These are phyloP conservation scores for Drosophila funebris DNA, from an alignment of 1,140 invertebrate genomes.

Conservation along the genomic window DNA sequence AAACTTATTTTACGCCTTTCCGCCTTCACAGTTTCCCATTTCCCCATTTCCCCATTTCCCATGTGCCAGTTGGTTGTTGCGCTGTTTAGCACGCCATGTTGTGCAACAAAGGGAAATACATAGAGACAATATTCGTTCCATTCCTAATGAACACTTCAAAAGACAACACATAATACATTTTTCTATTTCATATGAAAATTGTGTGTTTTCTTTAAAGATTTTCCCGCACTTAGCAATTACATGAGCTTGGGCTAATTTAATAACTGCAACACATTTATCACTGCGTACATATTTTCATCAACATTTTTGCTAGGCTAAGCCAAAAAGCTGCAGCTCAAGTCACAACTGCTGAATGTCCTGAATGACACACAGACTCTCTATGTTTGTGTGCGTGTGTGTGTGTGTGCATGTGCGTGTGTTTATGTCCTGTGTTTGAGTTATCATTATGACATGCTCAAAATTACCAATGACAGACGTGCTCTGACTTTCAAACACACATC, in stretches of 20 bases:
- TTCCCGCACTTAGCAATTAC: neutral
- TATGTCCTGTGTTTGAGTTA: slow-evolving; percentile 66
- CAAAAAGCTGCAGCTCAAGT: neutral
- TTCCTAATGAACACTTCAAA: slow-evolving; percentile 19
- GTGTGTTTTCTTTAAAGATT: too few species aligned
- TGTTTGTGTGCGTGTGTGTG: neutral
- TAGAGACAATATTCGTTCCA: neutral
- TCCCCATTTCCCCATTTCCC: neutral
- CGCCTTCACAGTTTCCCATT: neutral
- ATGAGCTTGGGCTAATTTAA: slow-evolving; percentile 51
- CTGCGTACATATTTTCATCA: neutral
- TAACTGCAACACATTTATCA: slow-evolving; percentile 44
- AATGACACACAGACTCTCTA: slow-evolving; percentile 18
- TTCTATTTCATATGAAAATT: too few species aligned
- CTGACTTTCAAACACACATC: slow-evolving; percentile 43
- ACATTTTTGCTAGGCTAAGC: slow-evolving; percentile 8
- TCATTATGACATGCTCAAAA: slow-evolving; percentile 81
- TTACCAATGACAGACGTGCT: slow-evolving; percentile 80
- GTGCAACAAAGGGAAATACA: slow-evolving; percentile 1
- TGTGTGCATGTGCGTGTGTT: neutral
- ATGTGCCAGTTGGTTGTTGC: neutral
- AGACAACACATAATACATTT: too few species aligned
- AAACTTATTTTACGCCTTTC: slow-evolving; percentile 30
- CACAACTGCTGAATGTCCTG: slow-evolving; percentile 16
- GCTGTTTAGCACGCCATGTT: slow-evolving; percentile 1